Percentiles rank a stretch among this genome's conserved stretches.
These are phyloP conservation scores for Chlorodrepanis virens DNA, from an alignment of 2,113 vertebrate genomes.

Conservation along the genomic window DNA sequence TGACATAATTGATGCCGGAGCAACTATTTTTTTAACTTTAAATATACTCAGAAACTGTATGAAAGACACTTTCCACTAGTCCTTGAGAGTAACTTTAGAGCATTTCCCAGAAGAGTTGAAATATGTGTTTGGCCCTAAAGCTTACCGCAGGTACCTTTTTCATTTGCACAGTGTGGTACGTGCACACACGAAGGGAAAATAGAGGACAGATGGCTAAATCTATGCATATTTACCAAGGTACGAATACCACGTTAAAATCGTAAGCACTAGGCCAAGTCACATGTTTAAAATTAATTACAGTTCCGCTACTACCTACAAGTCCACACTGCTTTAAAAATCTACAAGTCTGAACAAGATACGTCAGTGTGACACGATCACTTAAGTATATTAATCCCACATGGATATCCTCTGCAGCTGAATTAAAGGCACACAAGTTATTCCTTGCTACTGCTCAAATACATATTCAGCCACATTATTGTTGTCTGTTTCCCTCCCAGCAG, in stretches of 20 bases:
- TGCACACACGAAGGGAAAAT: not conserved
- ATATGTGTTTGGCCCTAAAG: not conserved
- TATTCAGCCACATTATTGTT: not conserved
- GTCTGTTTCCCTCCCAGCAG: not conserved
- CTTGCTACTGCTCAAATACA: not conserved
- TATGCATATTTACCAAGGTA: not conserved
- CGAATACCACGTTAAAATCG: not conserved
- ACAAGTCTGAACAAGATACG: constrained; percentile 50
- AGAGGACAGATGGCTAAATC: constrained; percentile 28
- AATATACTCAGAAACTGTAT: not conserved
- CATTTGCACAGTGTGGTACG: not conserved
- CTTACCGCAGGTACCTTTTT: not conserved
- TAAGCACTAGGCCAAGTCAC: constrained; percentile 7
- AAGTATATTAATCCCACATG: constrained; percentile 26
- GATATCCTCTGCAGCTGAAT: not conserved
- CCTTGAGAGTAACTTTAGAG: not conserved
- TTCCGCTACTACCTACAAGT: constrained; percentile 34
- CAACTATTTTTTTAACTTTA: not conserved
- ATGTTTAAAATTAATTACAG: constrained; percentile 33
- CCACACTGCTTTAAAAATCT: constrained; percentile 34
- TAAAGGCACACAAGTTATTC: constrained; percentile 14
- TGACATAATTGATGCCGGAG: not conserved
- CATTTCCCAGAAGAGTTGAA: not conserved
- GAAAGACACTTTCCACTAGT: not conserved
- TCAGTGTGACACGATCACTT: constrained; percentile 4